These are phyloP conservation scores for Oscheius sp. DNA, from an alignment of 2,888 invertebrate genomes.

Conservation along the genomic window DNA sequence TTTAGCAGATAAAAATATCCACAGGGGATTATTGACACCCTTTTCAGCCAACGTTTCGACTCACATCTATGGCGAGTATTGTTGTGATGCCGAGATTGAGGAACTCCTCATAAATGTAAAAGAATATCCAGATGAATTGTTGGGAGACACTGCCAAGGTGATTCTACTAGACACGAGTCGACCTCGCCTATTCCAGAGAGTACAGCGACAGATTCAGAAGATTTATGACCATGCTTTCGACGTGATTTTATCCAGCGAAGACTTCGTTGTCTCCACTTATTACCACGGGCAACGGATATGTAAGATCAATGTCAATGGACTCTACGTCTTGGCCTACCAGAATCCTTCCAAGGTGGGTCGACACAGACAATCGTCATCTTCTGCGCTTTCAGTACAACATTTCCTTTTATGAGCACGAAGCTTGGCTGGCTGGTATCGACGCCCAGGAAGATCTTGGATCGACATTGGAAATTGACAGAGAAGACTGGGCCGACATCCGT, in stretches of 20 bases:
- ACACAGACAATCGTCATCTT: too few species aligned
- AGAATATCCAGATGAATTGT: neutral
- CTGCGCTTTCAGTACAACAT: neutral
- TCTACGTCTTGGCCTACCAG: neutral
- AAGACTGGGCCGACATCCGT: constrained; percentile 20
- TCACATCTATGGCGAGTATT: neutral
- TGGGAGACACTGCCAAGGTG: constrained; percentile 10
- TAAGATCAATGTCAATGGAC: neutral
- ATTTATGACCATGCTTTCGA: neutral
- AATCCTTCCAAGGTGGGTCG: neutral
- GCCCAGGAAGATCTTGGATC: constrained; percentile 19
- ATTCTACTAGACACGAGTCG: too few species aligned
- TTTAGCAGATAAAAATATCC: too few species aligned
- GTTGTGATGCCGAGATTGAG: neutral
- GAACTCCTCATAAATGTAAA: neutral
- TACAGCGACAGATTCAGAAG: neutral
- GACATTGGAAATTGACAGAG: constrained; percentile 14
- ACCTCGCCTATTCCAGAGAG: neutral
- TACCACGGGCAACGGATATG: constrained; percentile 23
- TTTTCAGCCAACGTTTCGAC: neutral
- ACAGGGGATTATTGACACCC: too few species aligned
- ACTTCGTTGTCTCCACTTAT: neutral
- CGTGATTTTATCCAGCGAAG: constrained; percentile 7
- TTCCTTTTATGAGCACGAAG: neutral
- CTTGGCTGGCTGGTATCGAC: neutral